Evolutionary conservation across 1,140 invertebrate species (phyloP).

Genomic region (Drosophila tristis): DNA sequence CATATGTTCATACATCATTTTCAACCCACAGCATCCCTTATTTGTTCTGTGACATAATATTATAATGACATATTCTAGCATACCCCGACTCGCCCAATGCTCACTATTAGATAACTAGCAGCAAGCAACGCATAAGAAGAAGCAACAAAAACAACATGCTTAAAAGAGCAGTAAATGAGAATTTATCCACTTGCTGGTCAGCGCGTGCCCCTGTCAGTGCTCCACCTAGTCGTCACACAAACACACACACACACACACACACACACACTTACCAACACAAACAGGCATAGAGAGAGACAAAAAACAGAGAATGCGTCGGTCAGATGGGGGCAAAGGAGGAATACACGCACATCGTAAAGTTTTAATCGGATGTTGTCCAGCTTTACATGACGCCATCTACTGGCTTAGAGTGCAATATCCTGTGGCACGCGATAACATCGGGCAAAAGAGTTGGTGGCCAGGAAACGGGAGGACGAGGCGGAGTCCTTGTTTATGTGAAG

Average conservation of each 20-base stretch:
- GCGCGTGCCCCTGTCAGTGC: slow-evolving; percentile 10
- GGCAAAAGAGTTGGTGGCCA: slow-evolving; percentile 41
- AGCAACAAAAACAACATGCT: slow-evolving; percentile 77
- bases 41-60: not conserved
- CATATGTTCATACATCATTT: too few species aligned
- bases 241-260: too few species aligned
- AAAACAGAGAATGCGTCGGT: slow-evolving; percentile 1
- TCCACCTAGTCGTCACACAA: not conserved
- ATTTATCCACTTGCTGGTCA: slow-evolving; percentile 82
- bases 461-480: slow-evolving; percentile 1
- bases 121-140: slow-evolving; percentile 48
- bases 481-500: slow-evolving; percentile 62
- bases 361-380: slow-evolving; percentile 83
- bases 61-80: not conserved
- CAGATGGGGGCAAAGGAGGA: slow-evolving; percentile 26
- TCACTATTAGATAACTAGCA: slow-evolving; percentile 24
- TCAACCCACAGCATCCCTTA: not conserved
- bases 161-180: slow-evolving; percentile 84
- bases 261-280: slow-evolving; percentile 9
- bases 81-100: not conserved
- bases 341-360: slow-evolving; percentile 82
- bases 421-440: slow-evolving; percentile 82
- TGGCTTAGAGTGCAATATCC: slow-evolving; percentile 83
- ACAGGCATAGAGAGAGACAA: slow-evolving; percentile 12
- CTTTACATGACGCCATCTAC: slow-evolving; percentile 80